Base-by-base conservation (phyloP, 2,888 invertebrate genomes). In the Caenorhabditis sp. region DNA sequence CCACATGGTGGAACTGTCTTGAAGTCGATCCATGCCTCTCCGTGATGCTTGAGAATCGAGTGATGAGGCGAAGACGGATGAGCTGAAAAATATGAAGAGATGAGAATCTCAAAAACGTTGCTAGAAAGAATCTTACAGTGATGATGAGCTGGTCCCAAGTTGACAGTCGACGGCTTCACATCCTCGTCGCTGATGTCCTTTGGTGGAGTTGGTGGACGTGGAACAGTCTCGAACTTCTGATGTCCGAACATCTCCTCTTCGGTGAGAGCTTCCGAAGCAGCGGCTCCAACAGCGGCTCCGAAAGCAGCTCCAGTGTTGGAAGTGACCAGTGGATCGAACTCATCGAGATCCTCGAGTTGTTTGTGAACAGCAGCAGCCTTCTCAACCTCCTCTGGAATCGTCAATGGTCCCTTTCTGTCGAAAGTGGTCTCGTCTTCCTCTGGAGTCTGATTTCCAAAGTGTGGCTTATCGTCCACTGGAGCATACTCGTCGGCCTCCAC, bases 131-230 rank as follows among this genome's bases (percentile, higher is more conserved):
- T 38, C 77, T 73, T 41, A 82, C 82, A 83, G 41, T 85, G 81
- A 70, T 84, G 82, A 38, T 86, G 86, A 35, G 88, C 88, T 31
- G 88, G 89, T n/a, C 90, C 90, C 31, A 90, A 73, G 56, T 90
- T 85, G 66, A 90, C 85, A 28, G 80, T 73, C 8, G 86, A 75
- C 19, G 90, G 90, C 77, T 90, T 87, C 54, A 86, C 80, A 22
- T 86, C 88, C 59, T 89, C 90, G 47, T 90, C 90, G 66, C 82
- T 85, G 51, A 90, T 77, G 22, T 90, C 90, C 83, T 90, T 86
- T 10, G 90, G 90, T 7, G 90, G 90, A 28, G 90, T 90, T n/a
- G 90, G 90, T 31, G 90, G 90, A 58, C 90, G 88, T 54, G 90
- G 87, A 24, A 84, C 86, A 0, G 85, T 86, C 63, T 87, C 88